These are phyloP conservation scores for Chloropsis cyanopogon DNA, from an alignment of 2,113 vertebrate genomes.

Conservation along the genomic window DNA sequence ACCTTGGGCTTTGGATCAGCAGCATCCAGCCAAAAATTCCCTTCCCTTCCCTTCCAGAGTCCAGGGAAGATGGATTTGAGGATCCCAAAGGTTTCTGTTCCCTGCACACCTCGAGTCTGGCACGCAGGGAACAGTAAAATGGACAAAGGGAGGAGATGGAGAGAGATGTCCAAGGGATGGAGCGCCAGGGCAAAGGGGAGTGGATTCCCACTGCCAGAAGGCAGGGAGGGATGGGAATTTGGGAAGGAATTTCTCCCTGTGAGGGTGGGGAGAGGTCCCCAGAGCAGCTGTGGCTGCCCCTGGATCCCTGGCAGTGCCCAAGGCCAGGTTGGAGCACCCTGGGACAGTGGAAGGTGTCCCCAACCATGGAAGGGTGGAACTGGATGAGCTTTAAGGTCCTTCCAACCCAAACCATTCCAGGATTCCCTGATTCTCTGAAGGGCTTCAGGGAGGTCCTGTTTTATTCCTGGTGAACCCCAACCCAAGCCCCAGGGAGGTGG, in stretches of 20 bases:
- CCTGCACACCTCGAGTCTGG: accelerated
- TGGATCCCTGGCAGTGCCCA: not conserved
- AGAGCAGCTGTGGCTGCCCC: not conserved
- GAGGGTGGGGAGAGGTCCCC: not conserved
- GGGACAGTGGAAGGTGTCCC: not conserved
- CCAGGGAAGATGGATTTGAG: not conserved
- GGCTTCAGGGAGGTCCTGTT: not conserved
- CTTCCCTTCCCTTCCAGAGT: not conserved
- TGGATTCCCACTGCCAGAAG: not conserved
- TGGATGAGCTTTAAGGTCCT: not conserved
- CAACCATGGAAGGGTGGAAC: not conserved
- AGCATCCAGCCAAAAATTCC: not conserved
- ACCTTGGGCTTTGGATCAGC: not conserved
- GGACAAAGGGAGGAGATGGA: not conserved
- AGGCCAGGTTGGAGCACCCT: not conserved
- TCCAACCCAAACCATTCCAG: not conserved
- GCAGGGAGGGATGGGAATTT: not conserved
- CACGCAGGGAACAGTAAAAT: not conserved
- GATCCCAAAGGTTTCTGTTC: not conserved
- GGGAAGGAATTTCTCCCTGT: not conserved
- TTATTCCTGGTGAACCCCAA: not conserved
- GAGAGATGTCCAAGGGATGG: not conserved
- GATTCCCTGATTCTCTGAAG: not conserved
- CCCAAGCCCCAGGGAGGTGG: accelerated
- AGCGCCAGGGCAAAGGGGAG: not conserved